Conservation (phyloP, 2,888 invertebrate species). For the Trisateles emortualis region DNA sequence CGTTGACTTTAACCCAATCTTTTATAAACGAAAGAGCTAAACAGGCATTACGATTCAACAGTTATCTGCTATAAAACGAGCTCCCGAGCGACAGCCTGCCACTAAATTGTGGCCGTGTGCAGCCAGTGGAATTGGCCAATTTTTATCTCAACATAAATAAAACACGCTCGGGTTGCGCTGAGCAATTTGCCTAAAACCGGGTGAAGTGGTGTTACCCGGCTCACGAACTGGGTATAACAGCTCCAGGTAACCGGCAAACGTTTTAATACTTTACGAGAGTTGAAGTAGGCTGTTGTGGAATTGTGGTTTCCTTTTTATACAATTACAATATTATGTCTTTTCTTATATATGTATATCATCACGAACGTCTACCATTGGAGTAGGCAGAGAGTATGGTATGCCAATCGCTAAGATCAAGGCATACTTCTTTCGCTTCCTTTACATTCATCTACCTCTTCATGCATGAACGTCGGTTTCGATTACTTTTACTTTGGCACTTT, state of each 20-base stretch:
- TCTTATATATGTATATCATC: too few relatives aligned
- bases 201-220: slow-evolving; percentile 29
- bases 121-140: slow-evolving; percentile 68
- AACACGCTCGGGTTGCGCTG: slow-evolving; percentile 65
- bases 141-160: slow-evolving; percentile 82
- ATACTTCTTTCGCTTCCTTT: too few relatives aligned
- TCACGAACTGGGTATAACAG: slow-evolving; percentile 43
- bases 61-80: slow-evolving; percentile 30
- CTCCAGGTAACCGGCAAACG: slow-evolving; percentile 33
- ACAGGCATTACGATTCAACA: slow-evolving; percentile 36
- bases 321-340: too few relatives aligned
- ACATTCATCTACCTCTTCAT: too few relatives aligned
- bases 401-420: too few relatives aligned
- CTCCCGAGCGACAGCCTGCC: slow-evolving; percentile 41
- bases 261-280: slow-evolving; percentile 17
- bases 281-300: background rate
- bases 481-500: too few relatives aligned
- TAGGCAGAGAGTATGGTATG: too few relatives aligned
- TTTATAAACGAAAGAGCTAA: slow-evolving; percentile 17
- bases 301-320: background rate
- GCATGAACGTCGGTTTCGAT: too few relatives aligned
- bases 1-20: background rate
- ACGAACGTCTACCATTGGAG: too few relatives aligned
- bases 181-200: slow-evolving; percentile 82
- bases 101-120: slow-evolving; percentile 63